Evolutionary conservation across 2,888 invertebrate genomes (phyloP).

Genomic region (Helicoverpa assulta): DNA sequence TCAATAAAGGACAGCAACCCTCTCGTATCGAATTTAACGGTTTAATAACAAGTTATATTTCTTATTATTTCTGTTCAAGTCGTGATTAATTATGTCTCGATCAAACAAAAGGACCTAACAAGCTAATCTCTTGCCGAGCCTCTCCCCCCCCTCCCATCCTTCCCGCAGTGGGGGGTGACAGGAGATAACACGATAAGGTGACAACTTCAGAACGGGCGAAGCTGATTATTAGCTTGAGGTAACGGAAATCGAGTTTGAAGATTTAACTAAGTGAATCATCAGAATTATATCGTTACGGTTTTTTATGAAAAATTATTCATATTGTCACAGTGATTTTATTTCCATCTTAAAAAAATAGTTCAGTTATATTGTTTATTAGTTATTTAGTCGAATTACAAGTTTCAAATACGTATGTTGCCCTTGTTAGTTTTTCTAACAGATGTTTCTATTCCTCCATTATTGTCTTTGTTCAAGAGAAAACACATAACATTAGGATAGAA

Average conservation of each 20-base stretch:
- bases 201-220: not conserved
- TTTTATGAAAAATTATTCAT: not conserved
- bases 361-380: no score
- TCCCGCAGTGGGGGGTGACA: not conserved
- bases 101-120: not conserved
- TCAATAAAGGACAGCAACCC: no score
- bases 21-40: no score
- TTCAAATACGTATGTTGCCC: no score
- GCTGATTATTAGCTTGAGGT: constrained; percentile 1
- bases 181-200: constrained; percentile 10
- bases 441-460: not conserved
- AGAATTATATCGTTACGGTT: not conserved
- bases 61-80: constrained; percentile 2
- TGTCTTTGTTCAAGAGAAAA: not conserved
- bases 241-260: not conserved
- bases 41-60: not conserved
- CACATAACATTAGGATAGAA: constrained; percentile 9
- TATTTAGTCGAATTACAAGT: no score
- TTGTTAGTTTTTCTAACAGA: not conserved
- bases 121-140: constrained; percentile 4
- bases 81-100: constrained; percentile 1
- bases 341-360: no score
- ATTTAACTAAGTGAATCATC: not conserved
- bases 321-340: no score
- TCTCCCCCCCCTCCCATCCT: not conserved